A percentile compares a stretch with the other conserved stretches of the same genome.
Evolutionary conservation across 1,140 invertebrate species (phyloP).

Genomic region (Neocloeon triangulifer): DNA sequence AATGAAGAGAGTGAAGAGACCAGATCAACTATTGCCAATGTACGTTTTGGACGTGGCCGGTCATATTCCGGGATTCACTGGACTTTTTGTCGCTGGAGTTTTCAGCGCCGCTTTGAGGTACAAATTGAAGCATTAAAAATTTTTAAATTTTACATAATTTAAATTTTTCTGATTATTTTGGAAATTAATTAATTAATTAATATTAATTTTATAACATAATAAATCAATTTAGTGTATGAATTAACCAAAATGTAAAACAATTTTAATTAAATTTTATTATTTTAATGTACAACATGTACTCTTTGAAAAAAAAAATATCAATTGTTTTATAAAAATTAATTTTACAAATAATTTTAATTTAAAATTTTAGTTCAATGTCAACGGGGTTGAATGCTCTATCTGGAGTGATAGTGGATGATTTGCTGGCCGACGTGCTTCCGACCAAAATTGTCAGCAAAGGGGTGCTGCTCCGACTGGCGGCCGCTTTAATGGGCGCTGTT

Average conservation of each 20-base stretch:
- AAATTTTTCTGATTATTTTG: constrained; percentile 6
- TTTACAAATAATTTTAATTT: constrained; percentile 9
- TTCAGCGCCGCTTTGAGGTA: constrained; percentile 49
- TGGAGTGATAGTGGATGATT: constrained; percentile 59
- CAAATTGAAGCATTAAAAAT: no score
- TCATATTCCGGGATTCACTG: constrained; percentile 45
- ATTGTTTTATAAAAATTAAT: constrained; percentile 5
- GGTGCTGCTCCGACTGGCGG: not conserved
- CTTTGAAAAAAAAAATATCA: no score
- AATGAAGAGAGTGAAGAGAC: constrained; percentile 18
- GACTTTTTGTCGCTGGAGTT: constrained; percentile 54
- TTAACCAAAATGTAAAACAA: no score
- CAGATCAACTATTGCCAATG: constrained; percentile 42
- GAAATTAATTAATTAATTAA: constrained; percentile 1
- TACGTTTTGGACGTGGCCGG: constrained; percentile 42
- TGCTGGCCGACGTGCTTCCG: constrained; percentile 14
- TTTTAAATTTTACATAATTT: constrained; percentile 6
- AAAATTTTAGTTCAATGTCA: constrained; percentile 41
- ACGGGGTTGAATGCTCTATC: constrained; percentile 63
- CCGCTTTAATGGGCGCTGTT: not conserved
- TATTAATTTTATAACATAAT: no score
- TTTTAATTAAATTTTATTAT: no score
- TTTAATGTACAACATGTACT: no score
- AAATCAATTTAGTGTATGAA: no score
- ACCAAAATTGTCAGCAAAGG: not conserved